Evolutionary conservation across 1,140 invertebrate genomes (phyloP).

Genomic region (Bradysia coprophila): DNA sequence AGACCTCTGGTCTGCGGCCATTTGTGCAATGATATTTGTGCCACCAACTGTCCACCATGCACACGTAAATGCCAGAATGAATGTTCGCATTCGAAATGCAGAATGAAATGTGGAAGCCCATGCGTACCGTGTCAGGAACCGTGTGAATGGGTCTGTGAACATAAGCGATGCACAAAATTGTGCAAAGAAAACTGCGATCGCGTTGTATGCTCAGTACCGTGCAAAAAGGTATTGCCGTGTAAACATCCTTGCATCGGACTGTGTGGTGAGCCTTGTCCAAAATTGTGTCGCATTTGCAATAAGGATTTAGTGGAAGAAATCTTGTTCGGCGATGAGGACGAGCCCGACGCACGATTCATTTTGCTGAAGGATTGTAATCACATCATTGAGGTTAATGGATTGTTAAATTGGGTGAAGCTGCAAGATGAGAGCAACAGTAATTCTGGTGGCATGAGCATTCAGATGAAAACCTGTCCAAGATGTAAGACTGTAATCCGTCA

Average conservation of each 20-base stretch:
- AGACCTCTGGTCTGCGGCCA: conserved; percentile 42
- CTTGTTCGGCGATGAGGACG: conserved; percentile 37
- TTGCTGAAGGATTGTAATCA: conserved; percentile 43
- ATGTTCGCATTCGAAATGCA: conserved; percentile 31
- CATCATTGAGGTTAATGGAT: conserved; percentile 31
- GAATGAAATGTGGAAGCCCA: conserved; percentile 28
- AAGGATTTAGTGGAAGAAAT: conserved; percentile 24
- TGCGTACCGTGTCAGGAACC: conserved; percentile 26
- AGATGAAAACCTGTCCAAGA: conserved; percentile 37
- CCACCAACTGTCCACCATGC: conserved; percentile 32
- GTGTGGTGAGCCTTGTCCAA: conserved; percentile 37
- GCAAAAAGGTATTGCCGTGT: conserved; percentile 25
- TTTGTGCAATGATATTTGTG: conserved; percentile 33
- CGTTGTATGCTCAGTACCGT: conserved; percentile 29
- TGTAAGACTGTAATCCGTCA: conserved; percentile 41
- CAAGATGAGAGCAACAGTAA: background rate
- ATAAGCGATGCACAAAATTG: conserved; percentile 28
- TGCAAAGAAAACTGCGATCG: conserved; percentile 30
- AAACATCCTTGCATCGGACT: conserved; percentile 33
- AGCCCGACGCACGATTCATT: conserved; percentile 38
- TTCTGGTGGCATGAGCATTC: conserved; percentile 20
- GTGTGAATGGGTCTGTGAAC: conserved; percentile 25
- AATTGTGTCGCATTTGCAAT: conserved; percentile 24
- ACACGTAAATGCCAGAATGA: conserved; percentile 26
- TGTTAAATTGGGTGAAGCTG: conserved; percentile 30